Conservation (phyloP, 1,140 invertebrate genomes). For the Drosophila guanche region DNA sequence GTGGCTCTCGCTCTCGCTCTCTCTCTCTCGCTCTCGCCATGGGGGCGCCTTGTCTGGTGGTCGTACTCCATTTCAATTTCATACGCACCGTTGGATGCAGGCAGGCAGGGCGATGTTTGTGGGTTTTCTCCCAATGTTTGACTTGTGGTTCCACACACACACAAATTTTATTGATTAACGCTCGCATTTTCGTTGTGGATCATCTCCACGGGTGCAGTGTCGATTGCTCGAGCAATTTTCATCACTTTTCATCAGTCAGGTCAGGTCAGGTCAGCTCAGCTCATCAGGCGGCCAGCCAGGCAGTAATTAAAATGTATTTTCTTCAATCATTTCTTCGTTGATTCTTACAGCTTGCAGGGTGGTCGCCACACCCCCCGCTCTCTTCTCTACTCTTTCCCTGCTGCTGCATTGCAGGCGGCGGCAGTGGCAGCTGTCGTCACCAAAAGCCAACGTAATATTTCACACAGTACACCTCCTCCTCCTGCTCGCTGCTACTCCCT, state of each 20-base stretch:
- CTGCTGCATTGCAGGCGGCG: neutral
- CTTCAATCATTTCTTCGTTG: constrained; percentile 46
- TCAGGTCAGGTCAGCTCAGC: too few relatives aligned
- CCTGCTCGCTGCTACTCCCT: too few relatives aligned
- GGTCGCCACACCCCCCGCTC: constrained; percentile 39
- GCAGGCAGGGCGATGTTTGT: constrained; percentile 17
- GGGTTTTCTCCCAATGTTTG: too few relatives aligned
- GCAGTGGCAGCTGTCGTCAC: constrained; percentile 62
- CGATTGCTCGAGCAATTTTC: constrained; percentile 52
- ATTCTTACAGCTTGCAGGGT: constrained; percentile 46
- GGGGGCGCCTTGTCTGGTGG: constrained; percentile 37
- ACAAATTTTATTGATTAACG: constrained; percentile 72
- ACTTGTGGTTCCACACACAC: too few relatives aligned
- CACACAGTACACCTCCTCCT: constrained; percentile 36
- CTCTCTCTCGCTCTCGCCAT: constrained; percentile 25
- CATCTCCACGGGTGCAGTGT: constrained; percentile 23
- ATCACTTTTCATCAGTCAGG: constrained; percentile 49
- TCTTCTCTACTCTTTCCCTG: neutral
- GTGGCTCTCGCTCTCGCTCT: constrained; percentile 10
- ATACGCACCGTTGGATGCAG: constrained; percentile 77
- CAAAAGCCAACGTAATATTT: constrained; percentile 55
- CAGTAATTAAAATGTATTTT: constrained; percentile 79
- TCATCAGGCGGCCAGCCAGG: neutral
- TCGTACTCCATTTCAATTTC: constrained; percentile 64
- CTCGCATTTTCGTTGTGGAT: constrained; percentile 50